Base-by-base conservation (phyloP, 2,888 invertebrate genomes). In the Phlogophora meticulosa region DNA sequence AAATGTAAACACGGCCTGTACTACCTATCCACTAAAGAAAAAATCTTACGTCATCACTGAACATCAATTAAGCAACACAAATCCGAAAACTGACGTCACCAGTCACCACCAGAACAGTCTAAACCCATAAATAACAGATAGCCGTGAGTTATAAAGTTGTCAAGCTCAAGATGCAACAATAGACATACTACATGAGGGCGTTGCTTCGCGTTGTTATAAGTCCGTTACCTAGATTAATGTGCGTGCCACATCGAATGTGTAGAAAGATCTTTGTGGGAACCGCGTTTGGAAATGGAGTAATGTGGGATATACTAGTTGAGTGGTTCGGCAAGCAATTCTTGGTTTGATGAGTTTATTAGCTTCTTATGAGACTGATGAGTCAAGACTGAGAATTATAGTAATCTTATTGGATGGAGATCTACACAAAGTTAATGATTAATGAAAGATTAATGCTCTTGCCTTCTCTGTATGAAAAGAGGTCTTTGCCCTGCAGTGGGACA, bases 201-300 rank as follows among this genome's bases (percentile, higher is more conserved):
- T 88, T 75, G 77, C 85, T 88, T 85, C 79, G 85, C 85, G 84
- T 83, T 87, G 85, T 89, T 87, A 81, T 81, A 83, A 86, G 82
- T 85, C 89, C 88, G 92, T 91, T 92, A 92, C 91, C 87, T 91
- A 93, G 92, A 94, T 93, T 93, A 93, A 94, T 94, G 94, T 92
- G 90, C 89, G 85, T 90, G 90, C 92, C 93, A 88, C 88, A 90
- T 91, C 90, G 92, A 90, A 93, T 89, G 93, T 91, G 92, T 89
- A 91, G 94, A 94, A 89, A 93, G 92, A 94, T 92, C 91, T 91
- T 94, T 93, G 94, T 94, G 94, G 92, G 94, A 94, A 94, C 91
- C 87, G 88, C 87, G 87, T 90, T 91, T 89, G 87, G 89, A 89
- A 89, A 88, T 90, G 85, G 88, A 92, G 89, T 92, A 80, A 87